Conservation (phyloP, 2,888 invertebrate species). For the Spodoptera exigua region DNA sequence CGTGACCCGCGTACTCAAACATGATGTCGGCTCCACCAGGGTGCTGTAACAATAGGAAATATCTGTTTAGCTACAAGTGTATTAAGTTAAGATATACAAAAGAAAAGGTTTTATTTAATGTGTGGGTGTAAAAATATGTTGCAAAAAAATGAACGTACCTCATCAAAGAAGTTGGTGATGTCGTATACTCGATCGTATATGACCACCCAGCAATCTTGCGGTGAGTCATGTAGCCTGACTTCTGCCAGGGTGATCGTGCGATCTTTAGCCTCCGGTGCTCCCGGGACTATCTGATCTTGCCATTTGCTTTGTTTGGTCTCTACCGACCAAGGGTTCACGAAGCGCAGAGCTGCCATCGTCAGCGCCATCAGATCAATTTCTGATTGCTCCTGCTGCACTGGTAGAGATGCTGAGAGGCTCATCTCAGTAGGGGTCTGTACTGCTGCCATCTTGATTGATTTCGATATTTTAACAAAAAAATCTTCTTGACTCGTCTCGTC, state of each 20-base stretch:
- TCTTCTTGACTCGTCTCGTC: slow-evolving; percentile 31
- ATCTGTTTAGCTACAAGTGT: slow-evolving; percentile 14
- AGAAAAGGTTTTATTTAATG: no score
- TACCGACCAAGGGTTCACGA: slow-evolving; percentile 82
- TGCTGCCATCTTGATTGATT: slow-evolving; percentile 75
- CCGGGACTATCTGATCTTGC: slow-evolving; percentile 70
- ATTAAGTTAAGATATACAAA: background rate
- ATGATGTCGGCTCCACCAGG: slow-evolving; percentile 95
- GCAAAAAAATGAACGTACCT: slow-evolving; percentile 82
- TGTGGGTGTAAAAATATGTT: background rate
- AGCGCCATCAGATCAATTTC: slow-evolving; percentile 82
- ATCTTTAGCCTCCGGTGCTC: slow-evolving; percentile 78
- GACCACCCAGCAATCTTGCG: slow-evolving; percentile 95
- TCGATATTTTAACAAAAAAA: slow-evolving; percentile 37
- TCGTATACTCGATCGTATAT: slow-evolving; percentile 96
- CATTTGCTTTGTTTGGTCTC: slow-evolving; percentile 69
- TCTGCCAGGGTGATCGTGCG: slow-evolving; percentile 91
- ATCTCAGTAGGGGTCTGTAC: slow-evolving; percentile 79
- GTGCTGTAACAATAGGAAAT: slow-evolving; percentile 89
- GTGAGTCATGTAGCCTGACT: slow-evolving; percentile 93
- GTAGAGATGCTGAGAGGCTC: slow-evolving; percentile 73
- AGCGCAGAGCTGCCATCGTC: slow-evolving; percentile 85
- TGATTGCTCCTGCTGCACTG: slow-evolving; percentile 73
- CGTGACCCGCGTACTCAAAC: slow-evolving; percentile 95
- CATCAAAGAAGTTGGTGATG: slow-evolving; percentile 92